Conservation (phyloP, 2,113 vertebrate species). For the Pardalotus punctatus region DNA sequence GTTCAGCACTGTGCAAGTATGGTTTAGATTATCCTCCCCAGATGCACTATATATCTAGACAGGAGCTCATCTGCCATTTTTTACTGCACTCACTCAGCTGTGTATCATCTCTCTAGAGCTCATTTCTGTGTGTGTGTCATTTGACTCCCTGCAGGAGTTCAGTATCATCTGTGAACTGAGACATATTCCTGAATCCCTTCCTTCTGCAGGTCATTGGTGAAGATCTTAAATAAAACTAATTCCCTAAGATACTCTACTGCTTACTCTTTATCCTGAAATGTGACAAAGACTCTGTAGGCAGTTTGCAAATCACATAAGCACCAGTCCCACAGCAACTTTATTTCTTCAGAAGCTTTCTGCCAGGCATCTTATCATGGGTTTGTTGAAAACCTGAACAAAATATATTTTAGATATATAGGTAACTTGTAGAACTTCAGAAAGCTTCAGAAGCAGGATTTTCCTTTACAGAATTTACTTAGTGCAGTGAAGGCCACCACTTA, state of each 20-base stretch:
- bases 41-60: background rate
- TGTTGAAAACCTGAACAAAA: background rate
- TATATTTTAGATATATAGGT: background rate
- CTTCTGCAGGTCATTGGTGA: background rate
- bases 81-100: rapidly evolving
- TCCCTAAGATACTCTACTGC: background rate
- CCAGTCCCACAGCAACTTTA: background rate
- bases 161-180: background rate
- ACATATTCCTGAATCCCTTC: background rate
- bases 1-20: background rate
- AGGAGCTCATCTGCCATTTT: background rate
- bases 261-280: background rate
- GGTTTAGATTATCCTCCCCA: background rate
- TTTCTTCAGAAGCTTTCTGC: background rate
- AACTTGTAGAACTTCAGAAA: background rate
- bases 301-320: background rate
- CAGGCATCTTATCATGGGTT: background rate
- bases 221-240: background rate
- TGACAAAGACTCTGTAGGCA: background rate
- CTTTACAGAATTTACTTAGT: background rate
- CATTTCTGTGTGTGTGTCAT: background rate
- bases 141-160: background rate
- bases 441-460: background rate
- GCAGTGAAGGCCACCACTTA: background rate
- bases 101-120: background rate